phyloP scores from a whole-genome alignment of 2,113 vertebrate genomes.

The Fulica atra region DNA sequence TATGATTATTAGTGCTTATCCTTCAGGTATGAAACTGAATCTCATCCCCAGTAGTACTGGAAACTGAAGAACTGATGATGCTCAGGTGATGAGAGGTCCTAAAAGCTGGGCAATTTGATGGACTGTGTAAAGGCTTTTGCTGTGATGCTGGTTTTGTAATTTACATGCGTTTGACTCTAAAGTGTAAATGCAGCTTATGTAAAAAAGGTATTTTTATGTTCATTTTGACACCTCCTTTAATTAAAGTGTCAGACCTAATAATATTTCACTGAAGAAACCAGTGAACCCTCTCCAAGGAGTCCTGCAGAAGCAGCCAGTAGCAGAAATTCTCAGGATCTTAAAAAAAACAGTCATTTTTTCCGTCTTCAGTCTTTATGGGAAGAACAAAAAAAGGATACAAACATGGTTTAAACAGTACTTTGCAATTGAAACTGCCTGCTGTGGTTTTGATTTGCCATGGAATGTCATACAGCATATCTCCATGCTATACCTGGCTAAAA shows the following conservation, averaged over 20 bases:
- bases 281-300: background rate
- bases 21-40: background rate
- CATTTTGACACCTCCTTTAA: background rate
- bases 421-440: background rate
- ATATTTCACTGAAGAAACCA: background rate
- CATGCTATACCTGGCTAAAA: background rate
- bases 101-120: background rate
- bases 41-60: background rate
- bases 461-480: background rate
- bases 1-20: background rate
- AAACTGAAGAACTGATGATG: background rate
- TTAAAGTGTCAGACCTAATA: background rate
- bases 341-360: background rate
- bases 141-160: background rate
- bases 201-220: background rate
- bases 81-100: background rate
- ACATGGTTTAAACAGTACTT: background rate
- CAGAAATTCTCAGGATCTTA: background rate
- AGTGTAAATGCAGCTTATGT: background rate
- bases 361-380: background rate
- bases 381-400: background rate
- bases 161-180: background rate
- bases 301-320: background rate
- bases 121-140: background rate
- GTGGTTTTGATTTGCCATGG: background rate